A percentile compares a stretch with the other conserved stretches of the same genome.
Conservation (phyloP, 2,797 vertebrate species). For the Margarornis squamiger region DNA sequence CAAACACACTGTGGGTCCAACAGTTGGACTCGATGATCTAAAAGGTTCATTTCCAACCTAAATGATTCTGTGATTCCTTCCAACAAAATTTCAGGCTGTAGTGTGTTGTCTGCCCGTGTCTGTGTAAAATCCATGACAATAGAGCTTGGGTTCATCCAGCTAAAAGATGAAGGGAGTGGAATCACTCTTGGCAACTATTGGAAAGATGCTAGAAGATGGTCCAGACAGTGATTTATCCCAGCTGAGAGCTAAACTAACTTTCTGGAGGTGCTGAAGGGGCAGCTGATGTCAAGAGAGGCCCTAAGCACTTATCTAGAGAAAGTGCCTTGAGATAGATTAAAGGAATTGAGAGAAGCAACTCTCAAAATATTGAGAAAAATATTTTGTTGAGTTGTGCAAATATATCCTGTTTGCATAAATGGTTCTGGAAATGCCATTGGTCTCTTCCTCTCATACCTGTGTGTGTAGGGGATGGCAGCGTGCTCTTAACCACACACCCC, state of each 20-base stretch:
- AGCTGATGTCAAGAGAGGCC: neutral
- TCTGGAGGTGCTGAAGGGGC: neutral
- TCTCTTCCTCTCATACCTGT: neutral
- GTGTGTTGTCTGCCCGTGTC: neutral
- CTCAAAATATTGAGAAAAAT: neutral
- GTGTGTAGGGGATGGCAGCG: neutral
- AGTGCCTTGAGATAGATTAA: neutral
- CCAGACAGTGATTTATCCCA: neutral
- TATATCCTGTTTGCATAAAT: neutral
- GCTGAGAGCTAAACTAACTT: neutral
- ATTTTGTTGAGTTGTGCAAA: neutral
- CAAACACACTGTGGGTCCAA: neutral
- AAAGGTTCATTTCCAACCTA: neutral
- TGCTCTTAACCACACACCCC: neutral
- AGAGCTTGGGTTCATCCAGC: neutral
- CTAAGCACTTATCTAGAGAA: neutral
- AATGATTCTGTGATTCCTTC: neutral
- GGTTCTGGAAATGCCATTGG: neutral
- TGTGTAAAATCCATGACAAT: neutral
- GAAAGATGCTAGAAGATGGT: neutral
- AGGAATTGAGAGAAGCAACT: neutral
- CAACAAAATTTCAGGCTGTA: neutral
- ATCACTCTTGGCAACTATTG: neutral
- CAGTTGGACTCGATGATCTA: neutral
- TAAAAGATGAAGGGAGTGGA: neutral